These are phyloP conservation scores for Hypercompe scribonia DNA, from an alignment of 2,888 invertebrate genomes.

Conservation along the genomic window DNA sequence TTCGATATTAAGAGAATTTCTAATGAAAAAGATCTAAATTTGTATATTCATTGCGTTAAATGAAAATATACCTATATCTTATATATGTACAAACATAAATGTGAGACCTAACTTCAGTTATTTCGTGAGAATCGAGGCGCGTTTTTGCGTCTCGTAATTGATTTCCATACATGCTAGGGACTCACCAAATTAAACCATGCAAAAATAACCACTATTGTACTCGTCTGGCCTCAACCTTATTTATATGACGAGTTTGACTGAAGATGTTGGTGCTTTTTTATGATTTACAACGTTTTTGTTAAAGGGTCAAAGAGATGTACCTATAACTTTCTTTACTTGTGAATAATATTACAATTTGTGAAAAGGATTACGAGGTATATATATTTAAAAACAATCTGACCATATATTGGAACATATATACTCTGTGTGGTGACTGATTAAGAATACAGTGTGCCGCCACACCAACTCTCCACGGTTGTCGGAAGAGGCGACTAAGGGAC, in stretches of 20 bases:
- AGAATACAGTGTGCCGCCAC: no score
- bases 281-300: conserved; percentile 46
- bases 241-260: neutral
- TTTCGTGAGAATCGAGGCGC: neutral
- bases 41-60: neutral
- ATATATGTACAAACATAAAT: neutral
- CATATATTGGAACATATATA: no score
- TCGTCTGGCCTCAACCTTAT: conserved; percentile 6
- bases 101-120: neutral
- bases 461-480: no score
- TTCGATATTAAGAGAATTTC: neutral
- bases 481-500: no score
- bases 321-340: conserved; percentile 1
- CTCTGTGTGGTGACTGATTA: no score
- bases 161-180: conserved; percentile 3
- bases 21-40: neutral
- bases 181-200: neutral
- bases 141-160: conserved; percentile 1
- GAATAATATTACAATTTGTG: neutral
- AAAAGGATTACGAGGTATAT: neutral
- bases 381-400: no score
- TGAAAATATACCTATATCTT: neutral
- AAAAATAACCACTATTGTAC: conserved; percentile 2
- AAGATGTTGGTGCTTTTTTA: conserved; percentile 35
- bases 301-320: conserved; percentile 21